Conservation (phyloP, 1,140 invertebrate genomes). For the Drosophila mauritiana region DNA sequence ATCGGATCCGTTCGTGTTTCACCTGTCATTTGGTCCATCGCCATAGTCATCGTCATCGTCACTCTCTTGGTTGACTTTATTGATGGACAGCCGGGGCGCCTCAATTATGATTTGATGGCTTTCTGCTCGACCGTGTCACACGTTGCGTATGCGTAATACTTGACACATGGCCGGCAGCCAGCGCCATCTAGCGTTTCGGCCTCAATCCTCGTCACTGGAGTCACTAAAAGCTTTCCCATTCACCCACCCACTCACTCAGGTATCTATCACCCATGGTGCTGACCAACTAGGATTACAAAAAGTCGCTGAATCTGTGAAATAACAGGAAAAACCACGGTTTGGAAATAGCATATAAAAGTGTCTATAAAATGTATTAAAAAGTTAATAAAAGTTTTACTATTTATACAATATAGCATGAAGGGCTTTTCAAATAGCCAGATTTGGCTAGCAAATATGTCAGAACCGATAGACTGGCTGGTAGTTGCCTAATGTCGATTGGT, state of each 20-base stretch:
- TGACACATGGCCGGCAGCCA: slow-evolving; percentile 22
- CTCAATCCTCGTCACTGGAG: slow-evolving; percentile 39
- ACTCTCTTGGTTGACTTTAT: slow-evolving; percentile 33
- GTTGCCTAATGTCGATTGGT: slow-evolving; percentile 7
- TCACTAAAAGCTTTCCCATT: slow-evolving; percentile 43
- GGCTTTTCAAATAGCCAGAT: background rate
- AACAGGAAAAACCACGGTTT: background rate
- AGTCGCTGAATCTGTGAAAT: background rate
- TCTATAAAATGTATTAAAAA: background rate
- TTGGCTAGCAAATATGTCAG: background rate
- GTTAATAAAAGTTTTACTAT: too few relatives aligned
- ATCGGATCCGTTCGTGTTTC: slow-evolving; percentile 3
- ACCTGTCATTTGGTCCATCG: slow-evolving; percentile 22
- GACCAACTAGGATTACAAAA: background rate
- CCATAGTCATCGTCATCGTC: slow-evolving; percentile 19
- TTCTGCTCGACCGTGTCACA: slow-evolving; percentile 37
- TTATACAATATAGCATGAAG: too few relatives aligned
- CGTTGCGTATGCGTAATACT: slow-evolving; percentile 48
- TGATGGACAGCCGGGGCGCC: slow-evolving; percentile 46
- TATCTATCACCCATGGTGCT: background rate
- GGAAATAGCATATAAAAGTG: background rate
- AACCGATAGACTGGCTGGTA: background rate
- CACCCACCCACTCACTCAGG: background rate
- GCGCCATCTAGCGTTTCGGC: slow-evolving; percentile 28
- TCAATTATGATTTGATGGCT: slow-evolving; percentile 64